Evolutionary conservation across 2,888 invertebrate species (phyloP).

Genomic region (Pristionchus arcanus): DNA sequence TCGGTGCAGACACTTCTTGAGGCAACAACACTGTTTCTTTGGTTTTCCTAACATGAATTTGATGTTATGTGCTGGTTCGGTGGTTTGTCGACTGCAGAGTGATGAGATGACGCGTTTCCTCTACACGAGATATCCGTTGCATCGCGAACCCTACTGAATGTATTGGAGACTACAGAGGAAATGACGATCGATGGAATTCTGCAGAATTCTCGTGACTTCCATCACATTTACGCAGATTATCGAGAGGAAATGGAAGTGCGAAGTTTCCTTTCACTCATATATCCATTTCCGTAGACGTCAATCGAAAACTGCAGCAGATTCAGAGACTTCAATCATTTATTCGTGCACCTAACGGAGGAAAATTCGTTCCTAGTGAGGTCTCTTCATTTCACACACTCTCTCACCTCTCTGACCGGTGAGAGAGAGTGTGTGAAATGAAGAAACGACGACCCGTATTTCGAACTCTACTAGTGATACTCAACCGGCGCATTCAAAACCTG

Average conservation of each 20-base stretch:
- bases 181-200: background rate
- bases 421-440: too few species aligned
- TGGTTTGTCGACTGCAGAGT: background rate
- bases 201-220: conserved; percentile 20
- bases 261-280: background rate
- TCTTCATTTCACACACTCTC: too few species aligned
- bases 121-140: background rate
- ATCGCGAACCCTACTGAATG: background rate
- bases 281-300: background rate
- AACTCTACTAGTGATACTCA: too few species aligned
- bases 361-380: conserved; percentile 24
- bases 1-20: background rate
- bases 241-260: background rate
- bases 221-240: background rate
- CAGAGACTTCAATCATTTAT: background rate
- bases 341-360: background rate
- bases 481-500: conserved; percentile 4
- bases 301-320: background rate
- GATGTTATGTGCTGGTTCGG: background rate
- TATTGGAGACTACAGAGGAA: background rate
- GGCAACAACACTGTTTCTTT: background rate
- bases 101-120: background rate
- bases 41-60: background rate
- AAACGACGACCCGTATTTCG: too few species aligned
- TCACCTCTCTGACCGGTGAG: too few species aligned